Evolutionary conservation across 2,888 invertebrate genomes (phyloP), one percentile per base, ranked within the genome.

Genomic region (Amphipyra berbera): DNA sequence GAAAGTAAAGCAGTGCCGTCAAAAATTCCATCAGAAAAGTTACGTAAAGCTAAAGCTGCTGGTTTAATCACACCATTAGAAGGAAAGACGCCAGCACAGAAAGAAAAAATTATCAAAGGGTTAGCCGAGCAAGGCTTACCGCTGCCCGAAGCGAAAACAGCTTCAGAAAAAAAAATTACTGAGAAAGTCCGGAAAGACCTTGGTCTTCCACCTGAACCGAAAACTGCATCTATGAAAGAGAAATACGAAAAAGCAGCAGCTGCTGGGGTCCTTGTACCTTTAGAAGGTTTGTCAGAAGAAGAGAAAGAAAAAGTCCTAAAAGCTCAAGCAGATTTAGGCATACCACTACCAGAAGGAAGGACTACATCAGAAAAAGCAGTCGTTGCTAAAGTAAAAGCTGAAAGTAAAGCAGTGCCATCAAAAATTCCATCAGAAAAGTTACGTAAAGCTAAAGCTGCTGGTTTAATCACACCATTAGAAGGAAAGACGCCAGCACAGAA

Each of bases 191-290:
- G 81, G 30, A 59, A 68, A 38, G 82, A 84, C n/a, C 10, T 84
- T 14, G 82, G 83, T 7, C 53, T 85, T 4, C 84, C 84, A 2
- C 76, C 83, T 5, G 78, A 79, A 58, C 82, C 85, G 0, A 76
- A 73, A 61, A 72, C 79, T 9, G 12, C 67, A 6, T 45, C 2
- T n/a, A 80, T 45, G 68, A 76, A 49, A 81, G 78, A 27, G 54
- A 79, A 67, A 49, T 69, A 63, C 27, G 58, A 68, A 9, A 72
- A 78, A 72, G 82, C 81, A 0, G 68, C 75, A 60, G 80, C 73
- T 5, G 73, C 71, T 1, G 83, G 83, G 0, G 7, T 70, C 7
- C 40, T 81, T 0, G 58, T 66, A 0, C 81, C 81, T 0, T 53
- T 81, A 33, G 74, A 78, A 55, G 79, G 81, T 0, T 73, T 77